Base-by-base conservation (phyloP, 2,888 invertebrate species). In the Deladenus siricidicola region DNA sequence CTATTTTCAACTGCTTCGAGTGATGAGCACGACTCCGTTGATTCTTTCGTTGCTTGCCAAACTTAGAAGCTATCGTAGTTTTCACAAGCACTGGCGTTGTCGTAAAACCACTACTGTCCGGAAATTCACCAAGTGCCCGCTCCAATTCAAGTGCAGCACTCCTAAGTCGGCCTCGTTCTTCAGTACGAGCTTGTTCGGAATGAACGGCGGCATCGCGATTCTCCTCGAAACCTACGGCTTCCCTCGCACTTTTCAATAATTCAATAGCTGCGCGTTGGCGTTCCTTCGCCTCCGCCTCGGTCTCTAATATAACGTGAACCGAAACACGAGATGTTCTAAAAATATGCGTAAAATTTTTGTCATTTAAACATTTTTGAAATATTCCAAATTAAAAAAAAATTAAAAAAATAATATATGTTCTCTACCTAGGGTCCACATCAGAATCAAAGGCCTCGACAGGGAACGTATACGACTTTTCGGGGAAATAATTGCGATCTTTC, bases 401-500 rank as follows among this genome's bases (percentile, higher is more conserved):
- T 34, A 34, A n/a, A n/a, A n/a, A n/a, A n/a, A n/a, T n/a, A n/a
- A n/a, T n/a, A n/a, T n/a, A 34, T 10, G 14, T 34, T 10, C 24
- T 26, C 10, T 24, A 60, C 59, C 60, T 60, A 6, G 68, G 63
- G 23, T 67, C 56, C n/a, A 63, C 67, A 3, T 49, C 45, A 1
- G 68, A 47, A 51, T 67, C 68, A 45, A 47, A 70, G 4, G 68
- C 68, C 39, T 67, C 68, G 14, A 67, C 50, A 17, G 68, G 51
- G 34, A 67, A 70, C 1, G 68, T 58, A 54, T 67, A 67, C 26
- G 55, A 50, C 26, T 48, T 53, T 28, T 67, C 70, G 10, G 62
- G 70, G 28, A 34, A 56, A 34, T 50, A 58, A n/a, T 51, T 58
- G 10, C 45, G 56, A 24, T 24, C 29, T 48, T 48, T 58, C n/a